Percentiles rank a stretch among this genome's conserved stretches.
These are phyloP conservation scores for Troilus luridus DNA, from an alignment of 2,888 invertebrate genomes.

Conservation along the genomic window DNA sequence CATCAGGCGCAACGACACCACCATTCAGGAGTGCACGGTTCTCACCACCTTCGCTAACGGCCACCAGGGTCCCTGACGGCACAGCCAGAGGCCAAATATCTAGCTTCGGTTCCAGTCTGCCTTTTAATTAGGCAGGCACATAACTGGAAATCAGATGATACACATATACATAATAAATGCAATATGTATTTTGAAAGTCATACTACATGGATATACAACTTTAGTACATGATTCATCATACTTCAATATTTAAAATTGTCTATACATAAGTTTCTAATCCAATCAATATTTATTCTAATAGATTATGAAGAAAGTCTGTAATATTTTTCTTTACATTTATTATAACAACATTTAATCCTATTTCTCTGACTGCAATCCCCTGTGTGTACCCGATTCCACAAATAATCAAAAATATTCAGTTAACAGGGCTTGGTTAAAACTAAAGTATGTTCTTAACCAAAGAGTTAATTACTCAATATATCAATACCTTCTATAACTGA, in stretches of 20 bases:
- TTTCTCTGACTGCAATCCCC: not conserved
- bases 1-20: slow-evolving; percentile 68
- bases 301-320: not conserved
- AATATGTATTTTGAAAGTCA: not conserved
- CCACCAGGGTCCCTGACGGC: slow-evolving; percentile 53
- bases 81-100: not conserved
- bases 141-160: not conserved
- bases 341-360: not conserved
- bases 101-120: slow-evolving; percentile 22
- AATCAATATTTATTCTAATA: not conserved
- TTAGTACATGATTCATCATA: not conserved
- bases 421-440: not conserved
- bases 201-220: not conserved
- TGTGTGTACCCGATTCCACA: not conserved
- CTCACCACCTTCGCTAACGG: slow-evolving; percentile 64
- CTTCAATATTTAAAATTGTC: not conserved
- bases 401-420: not conserved
- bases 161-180: not conserved
- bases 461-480: not conserved
- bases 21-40: slow-evolving; percentile 62
- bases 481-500: not conserved
- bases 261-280: not conserved
- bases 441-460: not conserved
- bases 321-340: not conserved
- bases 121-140: not conserved